phyloP scores from a whole-genome alignment of 2,888 invertebrate species.

The Melipona beecheii region DNA sequence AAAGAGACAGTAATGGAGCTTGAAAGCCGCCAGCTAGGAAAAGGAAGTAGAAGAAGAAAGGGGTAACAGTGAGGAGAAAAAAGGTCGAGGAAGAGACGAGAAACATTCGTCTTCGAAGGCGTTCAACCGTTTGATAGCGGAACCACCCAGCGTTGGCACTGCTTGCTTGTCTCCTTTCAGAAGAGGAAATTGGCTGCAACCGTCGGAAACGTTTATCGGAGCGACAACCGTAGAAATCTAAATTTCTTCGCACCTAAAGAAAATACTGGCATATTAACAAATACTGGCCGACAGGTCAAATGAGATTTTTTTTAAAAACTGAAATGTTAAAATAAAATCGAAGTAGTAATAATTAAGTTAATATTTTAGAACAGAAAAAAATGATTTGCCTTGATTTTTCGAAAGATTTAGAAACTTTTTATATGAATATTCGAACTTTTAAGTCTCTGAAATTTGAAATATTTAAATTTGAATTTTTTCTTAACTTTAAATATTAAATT shows the following conservation, averaged over 20 bases:
- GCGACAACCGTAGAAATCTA: slow-evolving; percentile 36
- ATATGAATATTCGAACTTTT: not conserved
- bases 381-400: not conserved
- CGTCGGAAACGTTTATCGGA: slow-evolving; percentile 25
- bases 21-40: slow-evolving; percentile 74
- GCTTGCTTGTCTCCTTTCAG: slow-evolving; percentile 35
- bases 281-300: not conserved
- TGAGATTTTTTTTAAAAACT: not conserved
- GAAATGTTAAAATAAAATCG: not conserved
- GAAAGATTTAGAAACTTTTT: not conserved
- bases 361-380: not conserved
- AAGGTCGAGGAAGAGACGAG: slow-evolving; percentile 66
- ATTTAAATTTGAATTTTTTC: not conserved
- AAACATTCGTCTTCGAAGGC: slow-evolving; percentile 78
- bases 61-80: slow-evolving; percentile 48
- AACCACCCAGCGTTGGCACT: slow-evolving; percentile 57
- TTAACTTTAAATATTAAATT: not conserved
- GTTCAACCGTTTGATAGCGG: slow-evolving; percentile 80
- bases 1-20: slow-evolving; percentile 82
- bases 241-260: slow-evolving; percentile 21
- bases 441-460: not conserved
- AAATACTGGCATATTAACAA: not conserved
- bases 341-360: not conserved
- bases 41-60: slow-evolving; percentile 58
- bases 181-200: slow-evolving; percentile 68